A percentile compares a stretch with the other conserved stretches of the same genome.
Conservation (phyloP, 2,888 invertebrate species). For the Drosophila diplacantha region DNA sequence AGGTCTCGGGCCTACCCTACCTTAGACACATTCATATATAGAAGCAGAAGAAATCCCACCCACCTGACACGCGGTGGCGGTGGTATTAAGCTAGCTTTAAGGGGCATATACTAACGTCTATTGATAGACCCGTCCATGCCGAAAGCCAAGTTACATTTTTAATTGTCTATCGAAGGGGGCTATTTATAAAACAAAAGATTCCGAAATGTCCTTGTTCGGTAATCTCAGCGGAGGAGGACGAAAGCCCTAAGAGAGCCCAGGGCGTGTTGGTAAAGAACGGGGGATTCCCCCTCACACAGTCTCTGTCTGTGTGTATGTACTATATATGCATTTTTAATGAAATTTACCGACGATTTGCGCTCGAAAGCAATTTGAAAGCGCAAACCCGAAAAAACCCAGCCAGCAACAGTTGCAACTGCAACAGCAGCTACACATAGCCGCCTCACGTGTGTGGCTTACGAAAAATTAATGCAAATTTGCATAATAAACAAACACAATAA, state of each 20-base stretch:
- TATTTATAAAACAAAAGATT: conserved; percentile 60
- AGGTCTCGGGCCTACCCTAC: conserved; percentile 11
- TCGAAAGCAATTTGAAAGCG: conserved; percentile 52
- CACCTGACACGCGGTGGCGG: conserved; percentile 12
- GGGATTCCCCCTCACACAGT: background rate
- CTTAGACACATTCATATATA: background rate
- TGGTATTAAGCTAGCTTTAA: conserved; percentile 19
- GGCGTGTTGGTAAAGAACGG: background rate
- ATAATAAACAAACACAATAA: conserved; percentile 68
- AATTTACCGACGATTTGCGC: conserved; percentile 48
- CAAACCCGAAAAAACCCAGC: conserved; percentile 27
- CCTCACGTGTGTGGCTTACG: conserved; percentile 59
- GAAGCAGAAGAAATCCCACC: conserved; percentile 13
- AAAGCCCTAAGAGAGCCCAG: conserved; percentile 10
- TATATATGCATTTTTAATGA: conserved; percentile 55
- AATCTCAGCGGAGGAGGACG: conserved; percentile 25
- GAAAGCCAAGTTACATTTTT: conserved; percentile 55
- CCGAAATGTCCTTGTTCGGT: conserved; percentile 54
- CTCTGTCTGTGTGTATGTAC: conserved; percentile 15
- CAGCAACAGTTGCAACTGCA: conserved; percentile 46
- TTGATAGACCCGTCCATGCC: conserved; percentile 53
- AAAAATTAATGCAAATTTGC: conserved; percentile 70
- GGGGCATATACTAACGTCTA: conserved; percentile 36
- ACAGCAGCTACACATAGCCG: conserved; percentile 10
- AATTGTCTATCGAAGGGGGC: conserved; percentile 64